These are phyloP conservation scores for Acanthiza pusilla DNA, from an alignment of 2,797 vertebrate species.

Conservation along the genomic window DNA sequence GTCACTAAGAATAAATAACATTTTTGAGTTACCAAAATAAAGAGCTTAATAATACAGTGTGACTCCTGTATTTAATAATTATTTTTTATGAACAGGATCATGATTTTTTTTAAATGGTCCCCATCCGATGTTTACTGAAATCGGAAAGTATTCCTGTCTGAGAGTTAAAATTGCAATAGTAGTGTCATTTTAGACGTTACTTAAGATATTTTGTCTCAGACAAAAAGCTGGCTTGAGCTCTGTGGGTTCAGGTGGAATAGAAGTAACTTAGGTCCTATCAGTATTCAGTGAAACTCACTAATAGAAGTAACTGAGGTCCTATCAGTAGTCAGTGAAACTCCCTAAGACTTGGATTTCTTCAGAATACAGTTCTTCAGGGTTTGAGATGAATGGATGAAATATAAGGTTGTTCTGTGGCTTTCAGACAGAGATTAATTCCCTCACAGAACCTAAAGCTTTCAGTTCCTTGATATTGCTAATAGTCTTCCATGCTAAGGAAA, in stretches of 20 bases:
- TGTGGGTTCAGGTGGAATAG: not conserved
- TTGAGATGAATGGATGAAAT: not conserved
- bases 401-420: not conserved
- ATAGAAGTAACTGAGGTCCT: not conserved
- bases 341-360: not conserved
- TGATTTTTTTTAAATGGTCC: not conserved
- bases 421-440: not conserved
- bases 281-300: not conserved
- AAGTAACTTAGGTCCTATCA: not conserved
- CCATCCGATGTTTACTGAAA: not conserved
- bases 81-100: not conserved
- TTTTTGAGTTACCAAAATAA: not conserved
- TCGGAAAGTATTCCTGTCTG: not conserved
- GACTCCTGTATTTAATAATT: not conserved
- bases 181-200: not conserved
- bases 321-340: not conserved
- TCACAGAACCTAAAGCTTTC: not conserved
- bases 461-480: not conserved
- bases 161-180: not conserved
- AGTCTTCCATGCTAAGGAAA: not conserved
- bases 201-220: not conserved
- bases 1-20: not conserved
- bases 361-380: not conserved
- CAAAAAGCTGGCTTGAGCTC: not conserved
- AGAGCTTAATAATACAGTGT: not conserved